Conservation (phyloP, 2,888 invertebrate species). For the Proisotoma minuta region DNA sequence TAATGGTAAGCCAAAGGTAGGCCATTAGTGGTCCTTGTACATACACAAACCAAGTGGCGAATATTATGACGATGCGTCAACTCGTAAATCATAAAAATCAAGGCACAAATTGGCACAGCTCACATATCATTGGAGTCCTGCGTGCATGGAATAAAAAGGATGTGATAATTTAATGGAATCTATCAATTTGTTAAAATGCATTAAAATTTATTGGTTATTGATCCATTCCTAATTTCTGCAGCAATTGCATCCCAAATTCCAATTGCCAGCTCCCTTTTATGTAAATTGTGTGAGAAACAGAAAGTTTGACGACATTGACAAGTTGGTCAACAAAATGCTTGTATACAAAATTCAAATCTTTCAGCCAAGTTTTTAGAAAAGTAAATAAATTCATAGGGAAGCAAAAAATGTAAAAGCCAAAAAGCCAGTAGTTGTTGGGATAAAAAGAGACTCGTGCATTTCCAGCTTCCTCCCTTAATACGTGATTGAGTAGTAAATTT, state of each 20-base stretch:
- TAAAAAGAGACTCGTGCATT: conserved; percentile 1
- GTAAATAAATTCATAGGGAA: background rate
- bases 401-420: background rate
- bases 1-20: background rate
- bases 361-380: no score
- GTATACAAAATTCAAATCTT: no score
- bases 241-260: no score
- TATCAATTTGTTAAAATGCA: background rate
- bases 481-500: no score
- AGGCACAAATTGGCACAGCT: background rate
- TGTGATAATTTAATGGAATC: background rate
- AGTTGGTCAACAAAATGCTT: no score
- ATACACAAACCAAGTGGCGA: no score
- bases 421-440: background rate
- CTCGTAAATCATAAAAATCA: background rate
- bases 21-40: no score
- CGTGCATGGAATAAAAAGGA: background rate
- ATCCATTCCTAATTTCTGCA: background rate
- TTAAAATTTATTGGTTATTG: conserved; percentile 3
- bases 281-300: no score
- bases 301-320: background rate
- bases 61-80: no score
- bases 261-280: no score
- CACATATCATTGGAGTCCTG: background rate
- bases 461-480: background rate